These are phyloP conservation scores for Nymphalis io DNA, from an alignment of 1,140 invertebrate species.

Conservation along the genomic window DNA sequence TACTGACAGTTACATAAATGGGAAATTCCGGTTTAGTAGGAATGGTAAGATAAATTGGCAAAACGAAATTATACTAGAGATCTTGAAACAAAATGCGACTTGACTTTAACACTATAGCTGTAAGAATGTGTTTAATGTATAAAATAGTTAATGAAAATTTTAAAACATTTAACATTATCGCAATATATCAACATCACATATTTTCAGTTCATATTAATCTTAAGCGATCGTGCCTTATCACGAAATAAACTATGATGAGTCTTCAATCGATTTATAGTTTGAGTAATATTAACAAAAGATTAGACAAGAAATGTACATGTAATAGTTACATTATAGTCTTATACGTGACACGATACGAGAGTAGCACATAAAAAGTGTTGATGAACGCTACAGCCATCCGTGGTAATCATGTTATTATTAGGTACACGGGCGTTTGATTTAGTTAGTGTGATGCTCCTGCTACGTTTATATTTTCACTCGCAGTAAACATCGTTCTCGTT, in stretches of 20 bases:
- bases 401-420: background rate
- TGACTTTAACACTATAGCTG: no score
- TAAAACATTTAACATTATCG: background rate
- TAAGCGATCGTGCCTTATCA: conserved; percentile 6
- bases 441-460: background rate
- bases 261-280: background rate
- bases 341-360: background rate
- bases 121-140: no score
- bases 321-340: background rate
- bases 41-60: conserved; percentile 15
- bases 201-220: background rate
- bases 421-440: conserved; percentile 1
- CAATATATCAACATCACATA: background rate
- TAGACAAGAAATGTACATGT: background rate
- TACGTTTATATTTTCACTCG: conserved; percentile 1
- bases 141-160: no score
- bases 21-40: conserved; percentile 20
- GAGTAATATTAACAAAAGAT: background rate
- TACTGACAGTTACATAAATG: conserved; percentile 31
- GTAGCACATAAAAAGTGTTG: conserved; percentile 1
- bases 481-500: background rate
- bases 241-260: background rate
- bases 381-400: background rate
- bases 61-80: background rate
- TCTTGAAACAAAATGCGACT: background rate